Evolutionary conservation across 2,113 vertebrate genomes (phyloP).

Genomic region (Noturus placidus): DNA sequence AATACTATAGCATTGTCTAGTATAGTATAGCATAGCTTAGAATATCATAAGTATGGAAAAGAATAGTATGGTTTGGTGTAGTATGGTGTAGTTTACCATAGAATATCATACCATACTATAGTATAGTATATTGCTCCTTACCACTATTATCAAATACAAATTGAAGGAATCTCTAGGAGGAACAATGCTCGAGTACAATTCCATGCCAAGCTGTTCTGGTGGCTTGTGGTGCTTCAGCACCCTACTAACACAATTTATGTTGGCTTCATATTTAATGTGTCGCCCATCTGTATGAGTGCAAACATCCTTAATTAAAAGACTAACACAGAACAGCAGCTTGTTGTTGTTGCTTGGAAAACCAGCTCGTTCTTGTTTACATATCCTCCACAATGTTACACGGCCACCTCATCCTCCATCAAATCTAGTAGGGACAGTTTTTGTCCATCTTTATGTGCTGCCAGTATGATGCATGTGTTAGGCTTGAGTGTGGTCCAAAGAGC

Average conservation of each 20-base stretch:
- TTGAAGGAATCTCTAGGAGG: not conserved
- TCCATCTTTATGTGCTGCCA: conserved; percentile 3
- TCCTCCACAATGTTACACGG: conserved; percentile 7
- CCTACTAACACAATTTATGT: not conserved
- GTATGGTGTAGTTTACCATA: not conserved
- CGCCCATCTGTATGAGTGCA: not conserved
- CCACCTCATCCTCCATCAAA: not conserved
- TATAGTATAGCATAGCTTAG: not conserved
- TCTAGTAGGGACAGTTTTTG: conserved; percentile 12
- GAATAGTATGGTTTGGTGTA: not conserved
- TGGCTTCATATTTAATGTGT: not conserved
- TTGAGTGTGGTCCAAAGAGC: not conserved
- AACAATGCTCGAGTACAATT: not conserved
- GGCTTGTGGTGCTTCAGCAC: not conserved
- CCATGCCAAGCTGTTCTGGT: not conserved
- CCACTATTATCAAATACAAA: not conserved
- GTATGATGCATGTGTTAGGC: not conserved
- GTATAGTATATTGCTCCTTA: not conserved
- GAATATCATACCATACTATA: not conserved
- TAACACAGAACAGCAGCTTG: not conserved
- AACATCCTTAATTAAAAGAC: not conserved
- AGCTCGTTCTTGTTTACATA: not conserved
- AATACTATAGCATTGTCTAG: not conserved
- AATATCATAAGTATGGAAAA: not conserved
- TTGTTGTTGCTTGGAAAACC: not conserved